A percentile compares a stretch with the other conserved stretches of the same genome.
Evolutionary conservation across 2,888 invertebrate species (phyloP).

Genomic region (Bhutanitis thaidina): DNA sequence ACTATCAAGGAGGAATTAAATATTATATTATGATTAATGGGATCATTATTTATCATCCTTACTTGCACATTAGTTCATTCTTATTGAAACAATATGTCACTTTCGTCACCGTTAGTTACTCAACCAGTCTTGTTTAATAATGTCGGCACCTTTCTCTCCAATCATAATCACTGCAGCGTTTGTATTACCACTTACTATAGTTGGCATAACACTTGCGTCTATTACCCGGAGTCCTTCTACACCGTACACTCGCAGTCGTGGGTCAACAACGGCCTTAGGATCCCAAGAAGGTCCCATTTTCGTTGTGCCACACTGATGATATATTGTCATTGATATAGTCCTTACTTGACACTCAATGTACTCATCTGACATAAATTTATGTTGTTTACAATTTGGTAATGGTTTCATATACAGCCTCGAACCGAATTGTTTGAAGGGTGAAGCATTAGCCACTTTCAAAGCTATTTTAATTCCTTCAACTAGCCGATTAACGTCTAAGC

Average conservation of each 20-base stretch:
- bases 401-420: constrained; percentile 87
- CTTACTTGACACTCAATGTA: constrained; percentile 94
- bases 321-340: constrained; percentile 93
- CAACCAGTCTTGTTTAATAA: constrained; percentile 92
- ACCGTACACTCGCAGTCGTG: constrained; percentile 87
- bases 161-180: constrained; percentile 96
- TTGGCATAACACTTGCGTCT: constrained; percentile 94
- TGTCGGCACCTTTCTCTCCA: constrained; percentile 92
- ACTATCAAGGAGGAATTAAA: no score
- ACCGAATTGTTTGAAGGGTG: constrained; percentile 89
- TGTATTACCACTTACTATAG: constrained; percentile 92
- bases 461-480: constrained; percentile 92
- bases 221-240: constrained; percentile 88
- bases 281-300: constrained; percentile 93
- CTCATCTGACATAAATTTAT: constrained; percentile 86
- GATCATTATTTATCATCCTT: constrained; percentile 6
- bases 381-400: constrained; percentile 88
- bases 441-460: constrained; percentile 84
- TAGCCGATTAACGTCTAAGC: constrained; percentile 87
- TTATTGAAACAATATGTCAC: constrained; percentile 6
- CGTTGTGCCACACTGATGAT: constrained; percentile 92
- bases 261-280: constrained; percentile 89
- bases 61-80: constrained; percentile 6
- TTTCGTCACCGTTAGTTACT: constrained; percentile 50
- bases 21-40: background rate